Conservation (phyloP, 2,797 vertebrate genomes). For the Craterocephalus amniculus region DNA sequence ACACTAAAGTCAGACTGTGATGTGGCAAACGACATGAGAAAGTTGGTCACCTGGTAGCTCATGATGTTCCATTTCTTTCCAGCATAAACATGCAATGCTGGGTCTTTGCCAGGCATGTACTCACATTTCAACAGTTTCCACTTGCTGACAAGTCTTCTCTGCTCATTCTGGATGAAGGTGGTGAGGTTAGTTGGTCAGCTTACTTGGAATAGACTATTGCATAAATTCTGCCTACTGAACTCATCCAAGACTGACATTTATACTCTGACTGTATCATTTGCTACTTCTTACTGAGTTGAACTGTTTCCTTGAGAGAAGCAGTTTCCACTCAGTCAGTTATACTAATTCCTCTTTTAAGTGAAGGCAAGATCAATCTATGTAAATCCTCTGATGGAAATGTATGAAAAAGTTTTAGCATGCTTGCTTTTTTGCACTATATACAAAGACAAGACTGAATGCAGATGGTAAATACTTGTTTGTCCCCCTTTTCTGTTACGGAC, state of each 20-base stretch:
- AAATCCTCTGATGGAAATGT: neutral
- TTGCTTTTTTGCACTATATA: neutral
- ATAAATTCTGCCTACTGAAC: neutral
- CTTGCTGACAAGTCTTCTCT: neutral
- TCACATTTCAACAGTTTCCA: slow-evolving; percentile 1
- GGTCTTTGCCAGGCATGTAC: slow-evolving; percentile 2
- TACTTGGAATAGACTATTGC: neutral
- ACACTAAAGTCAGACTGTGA: neutral
- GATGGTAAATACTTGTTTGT: neutral
- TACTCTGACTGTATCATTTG: neutral
- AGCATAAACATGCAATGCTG: neutral
- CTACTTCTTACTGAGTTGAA: neutral
- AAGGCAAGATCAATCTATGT: neutral
- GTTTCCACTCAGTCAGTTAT: neutral
- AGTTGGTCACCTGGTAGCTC: slow-evolving; percentile 1
- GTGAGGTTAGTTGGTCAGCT: neutral
- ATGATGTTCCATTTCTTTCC: slow-evolving; percentile 5
- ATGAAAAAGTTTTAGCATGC: neutral
- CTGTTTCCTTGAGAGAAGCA: neutral
- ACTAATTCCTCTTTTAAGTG: neutral
- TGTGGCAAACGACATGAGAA: slow-evolving; percentile 3
- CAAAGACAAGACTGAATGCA: neutral
- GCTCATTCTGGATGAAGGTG: slow-evolving; percentile 3
- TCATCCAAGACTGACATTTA: neutral
- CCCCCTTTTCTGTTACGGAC: neutral